These are phyloP conservation scores for Oryzias dopingdopingensis DNA, from an alignment of 2,797 vertebrate genomes.

Conservation along the genomic window DNA sequence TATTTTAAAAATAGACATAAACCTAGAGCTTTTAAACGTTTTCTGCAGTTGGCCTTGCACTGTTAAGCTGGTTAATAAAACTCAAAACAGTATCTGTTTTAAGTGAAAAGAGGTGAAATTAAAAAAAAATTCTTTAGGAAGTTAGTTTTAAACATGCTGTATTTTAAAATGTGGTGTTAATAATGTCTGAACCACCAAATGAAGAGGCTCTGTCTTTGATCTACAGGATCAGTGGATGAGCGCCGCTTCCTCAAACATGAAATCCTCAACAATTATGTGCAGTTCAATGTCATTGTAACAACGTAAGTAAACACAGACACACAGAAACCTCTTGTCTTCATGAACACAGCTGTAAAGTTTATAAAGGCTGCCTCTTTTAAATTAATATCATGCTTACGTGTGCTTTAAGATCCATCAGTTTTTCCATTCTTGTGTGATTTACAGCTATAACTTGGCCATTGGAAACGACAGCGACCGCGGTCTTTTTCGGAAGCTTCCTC, in stretches of 20 bases:
- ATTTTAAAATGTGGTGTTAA: not conserved
- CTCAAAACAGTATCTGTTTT: too few species aligned
- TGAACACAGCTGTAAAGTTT: not conserved
- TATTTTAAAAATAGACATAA: not conserved
- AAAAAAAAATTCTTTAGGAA: too few species aligned
- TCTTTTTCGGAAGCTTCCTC: conserved; percentile 87
- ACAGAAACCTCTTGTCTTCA: not conserved
- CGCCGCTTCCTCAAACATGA: conserved; percentile 87
- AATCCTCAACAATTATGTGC: conserved; percentile 80
- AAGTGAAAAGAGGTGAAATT: too few species aligned
- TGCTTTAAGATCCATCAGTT: not conserved
- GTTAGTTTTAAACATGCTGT: too few species aligned
- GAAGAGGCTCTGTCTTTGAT: not conserved
- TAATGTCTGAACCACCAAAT: not conserved
- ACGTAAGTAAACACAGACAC: conserved; percentile 81
- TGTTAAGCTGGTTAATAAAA: too few species aligned
- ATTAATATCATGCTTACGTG: not conserved
- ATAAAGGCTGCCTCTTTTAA: not conserved
- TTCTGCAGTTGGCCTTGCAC: too few species aligned
- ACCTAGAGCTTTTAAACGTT: too few species aligned
- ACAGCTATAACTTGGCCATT: conserved; percentile 90
- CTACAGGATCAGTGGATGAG: conserved; percentile 88
- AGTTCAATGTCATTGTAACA: conserved; percentile 91
- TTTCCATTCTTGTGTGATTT: conserved; percentile 2
- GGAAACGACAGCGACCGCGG: conserved; percentile 88